phyloP scores from a whole-genome alignment of 2,888 invertebrate species.

The Nezara viridula region DNA sequence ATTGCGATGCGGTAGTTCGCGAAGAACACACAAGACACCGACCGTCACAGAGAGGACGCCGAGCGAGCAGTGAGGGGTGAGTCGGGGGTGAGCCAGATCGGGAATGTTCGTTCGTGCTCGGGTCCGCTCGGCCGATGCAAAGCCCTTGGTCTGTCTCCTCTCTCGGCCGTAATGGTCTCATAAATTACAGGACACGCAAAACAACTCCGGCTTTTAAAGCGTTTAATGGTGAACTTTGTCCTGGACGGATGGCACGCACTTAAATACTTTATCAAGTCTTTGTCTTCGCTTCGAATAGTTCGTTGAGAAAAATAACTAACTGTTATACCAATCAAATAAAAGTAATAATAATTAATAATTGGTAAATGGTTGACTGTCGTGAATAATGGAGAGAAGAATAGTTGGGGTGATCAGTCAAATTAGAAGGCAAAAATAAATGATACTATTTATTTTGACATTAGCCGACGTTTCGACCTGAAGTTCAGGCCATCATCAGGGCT shows the following conservation, averaged over 20 bases:
- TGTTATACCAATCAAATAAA: too few relatives aligned
- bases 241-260: not conserved
- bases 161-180: not conserved
- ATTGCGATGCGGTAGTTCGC: not conserved
- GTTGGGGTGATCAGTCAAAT: too few relatives aligned
- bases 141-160: not conserved
- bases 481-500: too few relatives aligned
- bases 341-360: too few relatives aligned
- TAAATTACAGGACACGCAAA: conserved; percentile 22
- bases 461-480: too few relatives aligned
- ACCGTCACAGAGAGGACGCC: not conserved
- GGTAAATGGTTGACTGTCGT: too few relatives aligned
- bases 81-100: not conserved
- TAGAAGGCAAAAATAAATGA: too few relatives aligned
- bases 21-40: not conserved
- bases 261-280: not conserved
- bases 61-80: not conserved
- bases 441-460: too few relatives aligned
- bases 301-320: not conserved
- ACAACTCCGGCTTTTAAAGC: conserved; percentile 32
- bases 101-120: not conserved
- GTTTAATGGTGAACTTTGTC: not conserved
- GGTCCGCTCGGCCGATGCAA: not conserved
- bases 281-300: not conserved
- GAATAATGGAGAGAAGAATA: too few relatives aligned